Base-by-base conservation (phyloP, 2,797 vertebrate genomes). In the Petrocephalus sullivani region DNA sequence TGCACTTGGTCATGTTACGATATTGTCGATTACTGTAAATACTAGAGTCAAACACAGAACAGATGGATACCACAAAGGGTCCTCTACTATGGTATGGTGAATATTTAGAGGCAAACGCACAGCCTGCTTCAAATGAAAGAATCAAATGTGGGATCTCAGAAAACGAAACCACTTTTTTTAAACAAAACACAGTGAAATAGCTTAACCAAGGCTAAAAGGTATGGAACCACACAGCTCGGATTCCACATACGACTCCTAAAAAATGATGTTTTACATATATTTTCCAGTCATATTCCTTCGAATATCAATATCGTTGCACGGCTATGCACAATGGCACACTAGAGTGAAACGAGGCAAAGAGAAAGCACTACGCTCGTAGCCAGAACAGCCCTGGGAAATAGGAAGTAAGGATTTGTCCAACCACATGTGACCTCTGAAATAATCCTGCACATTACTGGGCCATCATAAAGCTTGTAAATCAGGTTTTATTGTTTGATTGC, bases 41-140 rank as follows among this genome's bases (percentile, higher is more conserved):
- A 89, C 75, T 71, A 84, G 89, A 88, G 89, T 85, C 87, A 10
- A 89, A 91, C 90, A 92, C 88, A 89, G 90, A 91, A 90, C 89
- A 89, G 51, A 91, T 89, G 90, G 89, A 87, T 86, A 90, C 88
- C 87, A 92, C 1, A 90, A 56, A 91, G 53, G 33, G 88, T 90
- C 92, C 91, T 92, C 92, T 92, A 61, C 86, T 88, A 88, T 91
- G 78, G 90, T 90, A 85, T 88, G 90, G 90, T 81, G 37, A 53
- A 90, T 91, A 90, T 88, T 87, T 83, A 37, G 88, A 89, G 88
- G 89, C 91, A 90, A 91, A 91, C 89, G 90, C 90, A 60, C 14
- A 88, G 88, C 85, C 58, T 87, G 61, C 53, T 87, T 37, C 54
- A 89, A 91, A 91, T 87, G 90, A 85, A 81, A n/a, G 37, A 90